Base-by-base conservation (phyloP, 1,140 invertebrate genomes). In the Doryteuthis pealeii region DNA sequence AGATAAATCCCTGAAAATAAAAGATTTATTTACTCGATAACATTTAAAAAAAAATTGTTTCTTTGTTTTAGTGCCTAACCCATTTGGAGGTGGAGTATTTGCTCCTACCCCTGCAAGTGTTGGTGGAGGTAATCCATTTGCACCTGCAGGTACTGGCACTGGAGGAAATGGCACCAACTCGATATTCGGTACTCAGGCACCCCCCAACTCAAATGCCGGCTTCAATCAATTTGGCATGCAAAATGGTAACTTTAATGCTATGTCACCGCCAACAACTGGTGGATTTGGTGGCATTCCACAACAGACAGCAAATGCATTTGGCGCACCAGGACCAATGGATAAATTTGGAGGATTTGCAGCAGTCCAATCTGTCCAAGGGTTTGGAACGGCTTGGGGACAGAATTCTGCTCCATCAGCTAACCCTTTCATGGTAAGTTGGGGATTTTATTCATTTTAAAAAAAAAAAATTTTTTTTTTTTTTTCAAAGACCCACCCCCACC, bases 371-470 rank as follows among this genome's bases (percentile, higher is more conserved):
- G 35, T 72, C 8, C 67, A 67, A 22, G 75, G 73, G 1, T 80
- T 74, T 72, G 75, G 70, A 15, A 49, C 43, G 30, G 72, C 67
- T 30, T 74, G 74, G 8, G 67, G 40, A 58, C 62, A 26, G 28
- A 62, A 40, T 26, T 76, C 35, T 54, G 76, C 67, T 58, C 74
- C 69, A 22, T 35, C 79, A 14, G 80, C 70, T 32, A 82, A 82
- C 62, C 82, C 82, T 45, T 82, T 82, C 70, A 80, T 82, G 81
- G 81, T 81, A 67, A 76, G 71, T 74, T n/a, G n/a, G n/a, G n/a
- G n/a, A n/a, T n/a, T n/a, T 78, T 70, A 18, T 28, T 45, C 22
- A 45, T 33, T n/a, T 10, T 43, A 33, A n/a, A 26, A 18, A 2
- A 14, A 68, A 31, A 68, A 28, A 28, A 12, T 68, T 26, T 28